Conservation (phyloP, 23 tunicate species). For the Halocynthia aurantium region DNA sequence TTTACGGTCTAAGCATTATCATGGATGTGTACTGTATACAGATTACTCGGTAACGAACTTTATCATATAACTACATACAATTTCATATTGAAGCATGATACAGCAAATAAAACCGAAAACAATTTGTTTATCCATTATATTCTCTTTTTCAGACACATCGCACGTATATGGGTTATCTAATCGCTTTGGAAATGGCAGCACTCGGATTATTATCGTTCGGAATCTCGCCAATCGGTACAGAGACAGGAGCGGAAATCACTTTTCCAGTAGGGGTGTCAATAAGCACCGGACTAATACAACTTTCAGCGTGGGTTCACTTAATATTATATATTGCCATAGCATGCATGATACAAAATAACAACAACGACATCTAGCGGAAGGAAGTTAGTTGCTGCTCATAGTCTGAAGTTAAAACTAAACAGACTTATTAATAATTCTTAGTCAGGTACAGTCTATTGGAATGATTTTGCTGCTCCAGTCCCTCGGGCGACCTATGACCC, state of each 20-base stretch:
- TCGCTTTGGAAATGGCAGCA: conserved; percentile 9
- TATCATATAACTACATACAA: too few relatives aligned
- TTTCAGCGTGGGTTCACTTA: conserved; percentile 49
- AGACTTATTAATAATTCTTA: not conserved
- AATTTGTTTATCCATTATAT: too few relatives aligned
- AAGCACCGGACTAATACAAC: conserved; percentile 59
- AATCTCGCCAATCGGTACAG: conserved; percentile 76
- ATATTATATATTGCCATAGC: not conserved
- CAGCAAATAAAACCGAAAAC: too few relatives aligned
- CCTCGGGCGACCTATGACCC: conserved; percentile 54
- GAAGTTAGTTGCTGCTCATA: too few relatives aligned
- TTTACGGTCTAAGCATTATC: too few relatives aligned
- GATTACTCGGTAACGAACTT: too few relatives aligned
- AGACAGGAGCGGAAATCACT: conserved; percentile 65
- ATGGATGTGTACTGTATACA: too few relatives aligned
- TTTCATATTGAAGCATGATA: too few relatives aligned
- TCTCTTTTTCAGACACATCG: conserved; percentile 38
- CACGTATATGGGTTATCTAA: conserved; percentile 52
- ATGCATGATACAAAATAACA: too few relatives aligned
- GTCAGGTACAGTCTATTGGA: conserved; percentile 66
- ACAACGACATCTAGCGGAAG: too few relatives aligned
- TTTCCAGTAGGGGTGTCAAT: conserved; percentile 80
- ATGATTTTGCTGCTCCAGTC: conserved; percentile 49
- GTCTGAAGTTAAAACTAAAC: too few relatives aligned
- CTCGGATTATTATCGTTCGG: conserved; percentile 75